phyloP scores from a whole-genome alignment of 2,113 vertebrate genomes.

The Saguinus imperator region DNA sequence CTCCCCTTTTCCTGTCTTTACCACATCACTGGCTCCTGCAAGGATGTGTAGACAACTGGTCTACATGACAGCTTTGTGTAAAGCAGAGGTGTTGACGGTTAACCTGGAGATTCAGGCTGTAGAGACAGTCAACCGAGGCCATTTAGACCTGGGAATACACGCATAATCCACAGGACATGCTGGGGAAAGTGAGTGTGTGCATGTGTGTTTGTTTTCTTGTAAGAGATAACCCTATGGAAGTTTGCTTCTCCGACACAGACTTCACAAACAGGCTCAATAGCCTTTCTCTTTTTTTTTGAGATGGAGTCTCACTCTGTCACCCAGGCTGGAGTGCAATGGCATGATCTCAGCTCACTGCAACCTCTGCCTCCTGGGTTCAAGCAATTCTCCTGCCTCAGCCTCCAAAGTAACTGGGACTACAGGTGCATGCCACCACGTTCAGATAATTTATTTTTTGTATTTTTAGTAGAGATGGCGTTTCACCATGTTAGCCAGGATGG shows the following conservation, averaged over 20 bases:
- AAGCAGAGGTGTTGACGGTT: neutral
- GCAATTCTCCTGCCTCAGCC: no score
- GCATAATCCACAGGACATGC: neutral
- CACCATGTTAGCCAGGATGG: no score
- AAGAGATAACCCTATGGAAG: neutral
- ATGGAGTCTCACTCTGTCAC: no score
- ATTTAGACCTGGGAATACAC: neutral
- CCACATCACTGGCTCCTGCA: neutral
- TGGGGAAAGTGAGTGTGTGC: neutral
- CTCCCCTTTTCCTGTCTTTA: neutral
- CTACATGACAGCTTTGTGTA: slow-evolving; percentile 7
- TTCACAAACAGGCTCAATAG: neutral
- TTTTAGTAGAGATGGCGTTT: no score
- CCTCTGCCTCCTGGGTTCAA: no score
- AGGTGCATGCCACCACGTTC: no score
- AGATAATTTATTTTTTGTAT: no score
- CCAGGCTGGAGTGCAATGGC: no score
- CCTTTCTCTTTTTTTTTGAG: neutral
- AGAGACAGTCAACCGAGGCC: neutral
- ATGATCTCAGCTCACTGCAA: no score
- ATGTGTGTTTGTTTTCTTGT: neutral
- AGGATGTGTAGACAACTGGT: neutral
- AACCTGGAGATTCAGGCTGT: neutral
- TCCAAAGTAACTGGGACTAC: no score
- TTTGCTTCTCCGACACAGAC: neutral